Evolutionary conservation across 2,888 invertebrate genomes (phyloP), one percentile per base, ranked within the genome.

Genomic region (Drosophila nr. perissopoda): DNA sequence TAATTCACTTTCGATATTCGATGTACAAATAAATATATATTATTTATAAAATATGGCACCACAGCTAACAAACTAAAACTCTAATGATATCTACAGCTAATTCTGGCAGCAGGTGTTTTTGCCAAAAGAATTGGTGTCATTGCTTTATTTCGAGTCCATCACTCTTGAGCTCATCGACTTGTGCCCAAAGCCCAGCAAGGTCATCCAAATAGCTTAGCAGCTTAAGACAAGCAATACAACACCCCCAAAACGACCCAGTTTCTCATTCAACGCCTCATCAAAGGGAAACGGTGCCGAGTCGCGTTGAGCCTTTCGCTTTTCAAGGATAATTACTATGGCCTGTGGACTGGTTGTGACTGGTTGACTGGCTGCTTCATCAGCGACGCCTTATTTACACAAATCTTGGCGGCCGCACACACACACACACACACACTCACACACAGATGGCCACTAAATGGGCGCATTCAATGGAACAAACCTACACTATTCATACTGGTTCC

Each of bases 351-450:
- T 33, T 33, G 33, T 11, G 27, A 56, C 58, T 34, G 31, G 62
- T 74, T 38, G 36, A n/a, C 36, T 36, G 31, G 65, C 79, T 40
- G 34, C 62, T 81, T 77, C 83, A 82, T 85, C 88, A 89, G 58
- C 83, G 74, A 31, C 51, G 88, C 38, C 52, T 66, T 85, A 86
- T 85, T 85, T 85, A 88, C 87, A 78, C 86, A 76, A 88, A 78
- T 89, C 90, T 89, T 73, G 56, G 70, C 70, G 60, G 59, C 62
- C 57, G 38, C 52, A 58, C 33, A 38, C 49, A 33, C 31, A 25
- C 31, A 48, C 38, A 38, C 46, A 38, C 42, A 36, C 29, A 52
- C 27, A 36, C 29, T 49, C 27, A 46, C 42, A 60, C 66, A 31
- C n/a, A 56, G 33, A 51, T 53, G 48, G 69, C 51, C 60, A 61